phyloP scores from a whole-genome alignment of 2,888 invertebrate genomes.

The Rhorus exstirpatorius region DNA sequence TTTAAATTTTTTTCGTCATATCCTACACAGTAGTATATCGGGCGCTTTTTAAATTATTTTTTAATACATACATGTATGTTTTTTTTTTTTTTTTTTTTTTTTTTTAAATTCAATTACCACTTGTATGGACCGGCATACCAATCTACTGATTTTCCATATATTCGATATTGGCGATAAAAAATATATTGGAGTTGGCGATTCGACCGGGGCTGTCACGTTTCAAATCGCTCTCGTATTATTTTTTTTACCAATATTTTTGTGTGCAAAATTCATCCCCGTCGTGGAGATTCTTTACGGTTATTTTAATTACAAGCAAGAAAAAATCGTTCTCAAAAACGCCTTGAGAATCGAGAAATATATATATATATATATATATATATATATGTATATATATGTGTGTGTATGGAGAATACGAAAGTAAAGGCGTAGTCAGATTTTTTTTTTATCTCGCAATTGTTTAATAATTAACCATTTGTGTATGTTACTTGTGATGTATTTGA shows the following conservation, averaged over 20 bases:
- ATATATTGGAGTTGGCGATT: slow-evolving; percentile 73
- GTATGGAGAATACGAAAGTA: background rate
- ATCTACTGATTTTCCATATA: slow-evolving; percentile 57
- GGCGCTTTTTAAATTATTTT: slow-evolving; percentile 8
- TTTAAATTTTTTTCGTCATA: slow-evolving; percentile 44
- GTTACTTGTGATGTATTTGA: too few species aligned
- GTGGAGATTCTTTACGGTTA: background rate
- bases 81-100: slow-evolving; percentile 29
- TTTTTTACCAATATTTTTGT: slow-evolving; percentile 24
- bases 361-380: too few species aligned
- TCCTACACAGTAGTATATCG: slow-evolving; percentile 59
- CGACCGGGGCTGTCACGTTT: slow-evolving; percentile 37
- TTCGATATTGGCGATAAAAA: slow-evolving; percentile 73
- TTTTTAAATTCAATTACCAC: slow-evolving; percentile 61
- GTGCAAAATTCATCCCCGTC: slow-evolving; percentile 41
- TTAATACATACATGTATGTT: slow-evolving; percentile 29
- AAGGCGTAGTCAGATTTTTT: slow-evolving; percentile 20
- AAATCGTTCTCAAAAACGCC: background rate
- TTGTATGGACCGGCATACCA: slow-evolving; percentile 67
- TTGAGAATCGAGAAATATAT: background rate
- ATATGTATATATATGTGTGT: too few species aligned
- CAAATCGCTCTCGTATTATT: slow-evolving; percentile 20
- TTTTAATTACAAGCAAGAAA: slow-evolving; percentile 20
- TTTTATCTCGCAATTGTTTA: slow-evolving; percentile 16
- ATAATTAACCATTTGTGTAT: too few species aligned